Base-by-base conservation (phyloP, 2,113 vertebrate species). In the Cinclus mexicanus region DNA sequence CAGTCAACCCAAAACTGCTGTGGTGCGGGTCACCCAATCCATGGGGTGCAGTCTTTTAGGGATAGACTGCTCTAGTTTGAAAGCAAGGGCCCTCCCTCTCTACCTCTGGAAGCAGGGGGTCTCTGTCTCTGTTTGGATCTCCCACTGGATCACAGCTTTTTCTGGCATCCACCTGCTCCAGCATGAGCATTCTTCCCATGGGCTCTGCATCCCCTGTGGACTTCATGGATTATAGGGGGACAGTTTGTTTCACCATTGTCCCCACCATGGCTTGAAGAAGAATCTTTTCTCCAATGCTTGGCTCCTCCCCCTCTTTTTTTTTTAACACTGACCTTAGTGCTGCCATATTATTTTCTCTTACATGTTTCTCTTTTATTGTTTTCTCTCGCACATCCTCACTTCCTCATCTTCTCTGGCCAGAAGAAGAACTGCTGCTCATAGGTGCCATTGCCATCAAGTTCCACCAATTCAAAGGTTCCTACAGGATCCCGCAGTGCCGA, bases 221-320 rank as follows among this genome's bases (percentile, higher is more conserved):
- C n/a, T 15, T 37, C 25, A 37, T 50, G 18, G 3, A 16, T 16
- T 47, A 19, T 11, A 67, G 11, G 8, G 21, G 21, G 15, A 44
- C 42, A 46, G 42, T 19, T n/a, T 46, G 64, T 18, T 67, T 47
- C 42, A n/a, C 22, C 42, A 67, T 25, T 11, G 31, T 47, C 31
- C 33, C 47, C 44, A 47, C 11, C 23, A 25, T 7, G 44, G 23
- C 22, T n/a, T 47, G 64, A 3, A n/a, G 64, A n/a, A 11, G 6
- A 65, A n/a, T 67, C 15, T 67, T 12, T 3, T 7, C 22, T 25
- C 15, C 2, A 1, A 25, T 1, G 2, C 42, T 46, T n/a, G 42
- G 21, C 22, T n/a, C 29, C 29, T 33, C 14, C 29, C 14, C 29
- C 4, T 23, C 29, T 46, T 14, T 28, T 52, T 44, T 15, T 53